Conservation (phyloP, 2,797 vertebrate genomes). For the Phrynocephalus guinanensis region DNA sequence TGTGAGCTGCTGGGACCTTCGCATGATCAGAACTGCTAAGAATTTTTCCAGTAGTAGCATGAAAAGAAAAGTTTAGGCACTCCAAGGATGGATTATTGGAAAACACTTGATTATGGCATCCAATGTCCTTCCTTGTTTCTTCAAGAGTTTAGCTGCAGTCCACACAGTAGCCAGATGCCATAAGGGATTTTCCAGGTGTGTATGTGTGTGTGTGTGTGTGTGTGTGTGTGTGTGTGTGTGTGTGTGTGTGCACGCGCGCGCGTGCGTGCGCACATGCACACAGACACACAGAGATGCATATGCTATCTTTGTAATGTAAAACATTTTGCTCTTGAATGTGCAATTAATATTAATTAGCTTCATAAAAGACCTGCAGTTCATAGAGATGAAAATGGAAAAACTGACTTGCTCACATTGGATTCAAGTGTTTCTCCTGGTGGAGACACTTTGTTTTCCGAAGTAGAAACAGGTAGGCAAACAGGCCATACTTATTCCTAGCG, state of each 20-base stretch:
- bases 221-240: no score
- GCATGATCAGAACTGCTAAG: neutral
- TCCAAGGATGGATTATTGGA: no score
- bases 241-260: no score
- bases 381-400: neutral
- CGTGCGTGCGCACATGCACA: no score
- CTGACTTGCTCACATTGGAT: neutral
- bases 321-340: neutral
- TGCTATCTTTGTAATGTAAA: neutral
- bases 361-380: neutral
- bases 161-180: neutral
- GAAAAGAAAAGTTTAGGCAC: no score
- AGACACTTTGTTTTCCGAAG: neutral
- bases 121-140: neutral
- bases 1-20: neutral
- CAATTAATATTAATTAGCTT: neutral
- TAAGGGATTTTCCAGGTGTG: neutral
- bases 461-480: no score
- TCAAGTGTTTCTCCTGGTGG: neutral
- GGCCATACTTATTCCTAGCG: no score
- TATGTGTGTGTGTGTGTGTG: no score
- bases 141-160: neutral
- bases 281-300: neutral
- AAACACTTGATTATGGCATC: no score
- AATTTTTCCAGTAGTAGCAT: no score